Conservation (phyloP, 2,797 vertebrate genomes). For the Danio kyathit region DNA sequence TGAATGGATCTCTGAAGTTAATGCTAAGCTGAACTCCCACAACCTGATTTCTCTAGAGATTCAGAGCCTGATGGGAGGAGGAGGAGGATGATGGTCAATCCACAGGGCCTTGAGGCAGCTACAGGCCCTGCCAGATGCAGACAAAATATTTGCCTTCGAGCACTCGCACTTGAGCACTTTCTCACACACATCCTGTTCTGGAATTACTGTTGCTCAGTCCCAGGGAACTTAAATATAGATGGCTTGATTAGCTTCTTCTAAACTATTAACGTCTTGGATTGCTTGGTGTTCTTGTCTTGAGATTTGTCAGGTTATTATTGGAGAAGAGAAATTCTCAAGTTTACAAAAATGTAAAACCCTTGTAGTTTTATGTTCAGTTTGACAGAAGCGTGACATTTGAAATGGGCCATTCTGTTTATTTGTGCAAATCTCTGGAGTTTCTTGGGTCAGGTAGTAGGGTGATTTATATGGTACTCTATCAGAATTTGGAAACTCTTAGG, state of each 20-base stretch:
- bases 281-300: not conserved
- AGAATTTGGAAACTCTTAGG: too few species aligned
- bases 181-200: not conserved
- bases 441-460: too few species aligned
- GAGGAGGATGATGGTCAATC: constrained; percentile 18
- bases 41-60: constrained; percentile 58
- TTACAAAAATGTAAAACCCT: not conserved
- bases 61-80: constrained; percentile 8
- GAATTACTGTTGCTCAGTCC: not conserved
- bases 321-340: too few species aligned
- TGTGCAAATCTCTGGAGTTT: not conserved
- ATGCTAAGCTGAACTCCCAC: constrained; percentile 59
- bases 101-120: not conserved
- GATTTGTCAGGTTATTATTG: not conserved
- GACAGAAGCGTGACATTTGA: too few species aligned
- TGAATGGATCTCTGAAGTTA: constrained; percentile 52
- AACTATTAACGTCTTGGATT: not conserved
- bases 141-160: not conserved
- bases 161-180: not conserved
- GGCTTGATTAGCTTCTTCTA: not conserved
- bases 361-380: not conserved
- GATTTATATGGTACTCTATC: too few species aligned
- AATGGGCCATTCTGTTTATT: not conserved
- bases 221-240: not conserved
- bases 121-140: not conserved